Base-by-base conservation (phyloP, 2,797 vertebrate genomes). In the Monodelphis domestica region DNA sequence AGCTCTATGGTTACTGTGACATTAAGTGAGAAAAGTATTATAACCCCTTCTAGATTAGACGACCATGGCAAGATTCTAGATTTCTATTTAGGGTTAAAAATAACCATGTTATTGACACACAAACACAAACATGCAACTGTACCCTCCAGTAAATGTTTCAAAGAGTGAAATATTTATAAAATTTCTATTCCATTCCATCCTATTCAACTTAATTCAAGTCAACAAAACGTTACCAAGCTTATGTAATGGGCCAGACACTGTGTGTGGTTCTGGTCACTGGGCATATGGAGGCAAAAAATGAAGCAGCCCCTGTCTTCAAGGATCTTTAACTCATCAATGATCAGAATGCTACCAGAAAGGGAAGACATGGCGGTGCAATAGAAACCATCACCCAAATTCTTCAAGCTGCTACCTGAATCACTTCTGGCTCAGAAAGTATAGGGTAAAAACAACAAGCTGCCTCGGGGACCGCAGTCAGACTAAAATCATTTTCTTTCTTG, bases 101-200 rank as follows among this genome's bases (percentile, higher is more conserved):
- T n/a, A n/a, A n/a, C n/a, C n/a, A n/a, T n/a, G n/a, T n/a, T 3
- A 12, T 9, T 50, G 38, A 45, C 0, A 7, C 15, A 21, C 2
- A n/a, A 57, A 59, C 30, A 59, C 30, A n/a, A 12, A 63, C 12
- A n/a, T 4, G 12, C 56, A 11, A 3, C 3, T 14, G 12, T 63
- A 63, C 38, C 15, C n/a, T 7, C 0, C 10, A 84, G 38, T 50
- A 84, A 24, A 50, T 78, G 38, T 84, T 84, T 50, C 70, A 45
- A 84, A 12, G 70, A 38, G 6, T 24, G n/a, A 78, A 78, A 78
- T 84, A 84, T 45, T 50, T 84, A 50, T 26, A 45, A 84, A 45
- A 84, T 84, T 84, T n/a, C n/a, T 45, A 50, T 4, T 84, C 21
- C 21, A 45, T 84, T 84, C 7, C 70, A 84, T 50, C 24, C 9